Evolutionary conservation across 2,113 vertebrate species (phyloP).

Genomic region (Crotophaga sulcirostris): DNA sequence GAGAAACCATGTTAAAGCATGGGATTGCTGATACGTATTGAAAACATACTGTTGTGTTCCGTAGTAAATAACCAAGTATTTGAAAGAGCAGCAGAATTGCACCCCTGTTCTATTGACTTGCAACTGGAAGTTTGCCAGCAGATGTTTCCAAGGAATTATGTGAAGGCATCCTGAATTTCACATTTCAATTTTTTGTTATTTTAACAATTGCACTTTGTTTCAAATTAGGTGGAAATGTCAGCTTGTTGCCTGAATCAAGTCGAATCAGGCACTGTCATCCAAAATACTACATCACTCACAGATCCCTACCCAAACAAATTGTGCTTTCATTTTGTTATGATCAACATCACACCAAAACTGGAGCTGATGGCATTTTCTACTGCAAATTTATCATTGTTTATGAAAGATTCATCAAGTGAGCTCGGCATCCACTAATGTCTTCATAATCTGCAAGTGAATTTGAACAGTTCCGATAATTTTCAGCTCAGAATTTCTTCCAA

Average conservation of each 20-base stretch:
- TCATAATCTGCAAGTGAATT: background rate
- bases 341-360: background rate
- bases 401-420: constrained; percentile 21
- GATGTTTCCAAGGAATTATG: background rate
- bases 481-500: background rate
- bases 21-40: background rate
- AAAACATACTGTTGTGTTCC: background rate
- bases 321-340: background rate
- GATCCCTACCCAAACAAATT: background rate
- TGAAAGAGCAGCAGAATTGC: background rate
- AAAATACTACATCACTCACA: background rate
- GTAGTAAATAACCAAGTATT: background rate
- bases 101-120: rapidly evolving
- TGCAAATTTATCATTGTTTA: background rate
- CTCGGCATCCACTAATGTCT: background rate
- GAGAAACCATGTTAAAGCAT: background rate
- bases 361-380: background rate
- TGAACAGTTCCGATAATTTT: background rate
- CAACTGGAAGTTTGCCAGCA: background rate
- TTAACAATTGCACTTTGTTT: background rate
- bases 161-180: background rate
- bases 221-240: background rate
- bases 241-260: background rate
- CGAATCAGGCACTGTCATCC: background rate
- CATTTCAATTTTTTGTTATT: background rate